These are phyloP conservation scores for Nymphicus hollandicus DNA, from an alignment of 2,113 vertebrate species.

Conservation along the genomic window DNA sequence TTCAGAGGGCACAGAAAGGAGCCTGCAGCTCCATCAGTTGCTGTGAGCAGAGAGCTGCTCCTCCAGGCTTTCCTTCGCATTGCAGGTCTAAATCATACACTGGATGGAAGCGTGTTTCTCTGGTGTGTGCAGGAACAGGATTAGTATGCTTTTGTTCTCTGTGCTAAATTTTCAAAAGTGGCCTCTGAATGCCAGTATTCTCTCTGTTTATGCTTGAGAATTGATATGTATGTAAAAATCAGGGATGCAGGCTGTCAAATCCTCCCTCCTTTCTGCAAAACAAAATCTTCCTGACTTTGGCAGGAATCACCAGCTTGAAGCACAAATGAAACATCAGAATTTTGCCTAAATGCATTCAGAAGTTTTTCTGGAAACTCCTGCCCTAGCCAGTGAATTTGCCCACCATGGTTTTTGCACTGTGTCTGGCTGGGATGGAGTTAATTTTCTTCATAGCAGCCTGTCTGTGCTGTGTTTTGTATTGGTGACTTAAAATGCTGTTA, in stretches of 20 bases:
- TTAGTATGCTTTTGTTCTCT: neutral
- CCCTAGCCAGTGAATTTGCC: neutral
- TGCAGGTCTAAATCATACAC: neutral
- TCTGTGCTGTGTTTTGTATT: neutral
- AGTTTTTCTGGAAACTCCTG: neutral
- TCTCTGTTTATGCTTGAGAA: neutral
- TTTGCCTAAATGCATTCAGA: neutral
- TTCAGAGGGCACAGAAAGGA: neutral
- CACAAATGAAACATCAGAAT: neutral
- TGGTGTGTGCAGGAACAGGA: neutral
- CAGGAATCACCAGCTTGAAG: neutral
- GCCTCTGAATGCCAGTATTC: neutral
- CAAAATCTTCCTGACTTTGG: neutral
- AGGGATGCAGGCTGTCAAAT: neutral
- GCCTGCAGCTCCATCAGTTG: neutral
- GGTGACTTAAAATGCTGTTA: neutral
- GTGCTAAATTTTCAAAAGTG: neutral
- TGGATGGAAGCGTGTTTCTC: neutral
- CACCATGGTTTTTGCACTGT: neutral
- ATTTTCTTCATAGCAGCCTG: neutral
- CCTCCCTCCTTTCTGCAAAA: neutral
- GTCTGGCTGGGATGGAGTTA: neutral
- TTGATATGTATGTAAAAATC: neutral
- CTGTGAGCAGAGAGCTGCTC: neutral
- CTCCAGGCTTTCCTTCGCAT: accelerated